Base-by-base conservation (phyloP, 2,113 vertebrate genomes). In the Terrapene triunguis region DNA sequence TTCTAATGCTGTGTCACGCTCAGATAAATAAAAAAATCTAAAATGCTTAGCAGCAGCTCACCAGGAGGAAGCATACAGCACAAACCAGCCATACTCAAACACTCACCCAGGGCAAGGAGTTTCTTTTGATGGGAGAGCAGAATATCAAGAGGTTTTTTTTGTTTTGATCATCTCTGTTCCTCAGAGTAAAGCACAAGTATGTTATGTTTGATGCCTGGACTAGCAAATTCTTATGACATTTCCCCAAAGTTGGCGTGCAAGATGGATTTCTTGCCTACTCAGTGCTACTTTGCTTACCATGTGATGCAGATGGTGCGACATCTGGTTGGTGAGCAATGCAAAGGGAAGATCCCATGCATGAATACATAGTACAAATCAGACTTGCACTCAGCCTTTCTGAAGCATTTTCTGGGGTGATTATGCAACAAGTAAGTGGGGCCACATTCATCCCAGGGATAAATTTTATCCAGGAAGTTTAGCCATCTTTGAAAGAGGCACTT, bases 301-400 rank as follows among this genome's bases (percentile, higher is more conserved):
- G 59, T 96, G 97, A 95, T 57, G 87, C 81, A 95, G 96, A 88
- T 82, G 69, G 35, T 53, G 47, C 62, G 88, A 96, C 96, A 97
- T 98, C 96, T 98, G 97, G 55, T 95, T 12, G 1, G 48, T 96
- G 97, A 96, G 95, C 97, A 92, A 96, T 13, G 69, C 62, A 27
- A 9, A 50, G 89, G 94, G 96, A 96, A 88, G 29, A 96, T 96
- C 97, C 95, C 96, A 80, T 94, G 96, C 87, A 87, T 94, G 96
- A 84, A 1, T 86, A 93, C n/a, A 19, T 3, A 12, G 78, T 93
- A 89, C 95, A 38, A 89, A 65, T 90, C 93, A 62, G 91, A 90
- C 91, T 96, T 84, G 10, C 94, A 9, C 91, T 92, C 92, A 86
- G 50, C 87, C 92, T 95, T 89, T 13, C 89, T 79, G 89, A 7